phyloP scores from a whole-genome alignment of 2,113 vertebrate genomes.

The Limnothrissa miodon region DNA sequence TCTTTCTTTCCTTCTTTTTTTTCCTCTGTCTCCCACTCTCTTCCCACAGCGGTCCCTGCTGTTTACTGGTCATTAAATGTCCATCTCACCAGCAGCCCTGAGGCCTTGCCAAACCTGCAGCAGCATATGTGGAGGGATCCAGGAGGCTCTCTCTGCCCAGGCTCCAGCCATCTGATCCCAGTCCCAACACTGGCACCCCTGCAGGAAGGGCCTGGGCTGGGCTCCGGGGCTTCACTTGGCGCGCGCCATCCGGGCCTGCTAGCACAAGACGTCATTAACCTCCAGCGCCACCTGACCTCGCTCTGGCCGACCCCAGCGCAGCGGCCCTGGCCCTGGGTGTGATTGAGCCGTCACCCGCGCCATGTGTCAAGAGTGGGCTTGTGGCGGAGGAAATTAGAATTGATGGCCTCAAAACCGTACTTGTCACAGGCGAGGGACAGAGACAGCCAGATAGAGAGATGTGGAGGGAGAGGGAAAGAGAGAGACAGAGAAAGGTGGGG shows the following conservation, averaged over 20 bases:
- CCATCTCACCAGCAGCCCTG: neutral
- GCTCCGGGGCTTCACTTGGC: neutral
- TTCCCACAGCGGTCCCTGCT: neutral
- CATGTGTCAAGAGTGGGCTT: neutral
- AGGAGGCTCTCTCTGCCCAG: neutral
- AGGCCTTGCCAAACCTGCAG: neutral
- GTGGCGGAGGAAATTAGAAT: neutral
- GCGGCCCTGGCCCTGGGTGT: neutral
- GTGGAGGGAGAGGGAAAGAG: neutral
- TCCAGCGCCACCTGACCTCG: neutral
- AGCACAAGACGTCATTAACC: constrained; percentile 16
- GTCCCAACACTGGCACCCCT: neutral
- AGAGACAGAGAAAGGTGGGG: neutral
- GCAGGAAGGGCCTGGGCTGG: neutral
- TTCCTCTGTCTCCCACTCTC: constrained; percentile 12
- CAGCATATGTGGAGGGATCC: neutral
- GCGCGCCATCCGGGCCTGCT: neutral
- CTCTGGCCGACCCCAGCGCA: neutral
- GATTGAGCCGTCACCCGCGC: neutral
- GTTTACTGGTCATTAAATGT: neutral
- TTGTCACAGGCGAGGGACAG: neutral
- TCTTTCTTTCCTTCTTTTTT: constrained; percentile 25
- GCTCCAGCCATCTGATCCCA: neutral
- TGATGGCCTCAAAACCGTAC: neutral
- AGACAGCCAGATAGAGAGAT: neutral